These are phyloP conservation scores for roundworm (Caenorhabditis elegans) DNA, from an alignment of 1,140 invertebrate species.

Conservation along the genomic window DNA sequence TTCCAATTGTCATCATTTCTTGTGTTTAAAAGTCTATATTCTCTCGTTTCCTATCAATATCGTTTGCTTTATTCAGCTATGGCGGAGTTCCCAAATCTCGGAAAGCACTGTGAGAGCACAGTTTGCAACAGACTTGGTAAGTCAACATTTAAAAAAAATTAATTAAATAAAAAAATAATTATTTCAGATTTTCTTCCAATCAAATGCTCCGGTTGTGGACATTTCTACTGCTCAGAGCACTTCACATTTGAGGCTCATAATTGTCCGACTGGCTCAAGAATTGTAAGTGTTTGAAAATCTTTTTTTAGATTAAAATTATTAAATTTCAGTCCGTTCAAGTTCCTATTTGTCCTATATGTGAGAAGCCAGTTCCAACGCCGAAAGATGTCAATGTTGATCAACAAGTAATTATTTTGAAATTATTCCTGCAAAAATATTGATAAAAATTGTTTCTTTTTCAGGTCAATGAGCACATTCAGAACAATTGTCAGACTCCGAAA, in stretches of 20 bases:
- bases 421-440: background rate
- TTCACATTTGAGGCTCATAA: slow-evolving; percentile 10
- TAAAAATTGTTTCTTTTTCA: no score
- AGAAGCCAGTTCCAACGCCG: slow-evolving; percentile 12
- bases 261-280: background rate
- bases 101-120: slow-evolving; percentile 14
- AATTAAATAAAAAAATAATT: background rate
- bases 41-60: background rate
- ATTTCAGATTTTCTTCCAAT: slow-evolving; percentile 20
- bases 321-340: slow-evolving; percentile 15
- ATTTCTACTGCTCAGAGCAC: slow-evolving; percentile 11
- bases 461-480: slow-evolving; percentile 19
- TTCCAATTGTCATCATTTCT: slow-evolving; percentile 7
- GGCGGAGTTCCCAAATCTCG: slow-evolving; percentile 29
- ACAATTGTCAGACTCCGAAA: slow-evolving; percentile 13
- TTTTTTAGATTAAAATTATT: background rate
- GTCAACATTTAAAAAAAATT: background rate
- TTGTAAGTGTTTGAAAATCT: background rate
- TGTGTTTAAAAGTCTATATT: background rate
- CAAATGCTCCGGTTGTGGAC: background rate
- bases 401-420: background rate
- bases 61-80: background rate
- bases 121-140: slow-evolving; percentile 9
- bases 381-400: background rate
- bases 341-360: slow-evolving; percentile 7